Conservation (phyloP, 64 coral and sea anemone species). For the Actinia equina region DNA sequence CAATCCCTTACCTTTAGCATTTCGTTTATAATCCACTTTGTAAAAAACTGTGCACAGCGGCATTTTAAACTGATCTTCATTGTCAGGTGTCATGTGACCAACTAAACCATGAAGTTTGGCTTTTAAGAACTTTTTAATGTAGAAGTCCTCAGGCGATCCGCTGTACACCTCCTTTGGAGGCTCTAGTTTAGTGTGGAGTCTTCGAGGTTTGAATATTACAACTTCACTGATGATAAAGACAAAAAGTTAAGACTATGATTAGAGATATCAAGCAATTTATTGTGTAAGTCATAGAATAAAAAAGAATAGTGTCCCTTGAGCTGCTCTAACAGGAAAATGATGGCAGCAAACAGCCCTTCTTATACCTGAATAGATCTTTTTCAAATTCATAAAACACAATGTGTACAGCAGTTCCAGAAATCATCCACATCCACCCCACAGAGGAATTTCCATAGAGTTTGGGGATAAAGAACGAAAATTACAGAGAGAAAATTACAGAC, state of each 20-base stretch:
- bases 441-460: too few relatives aligned
- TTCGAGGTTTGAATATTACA: slow-evolving; percentile 71
- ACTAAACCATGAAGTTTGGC: slow-evolving; percentile 72
- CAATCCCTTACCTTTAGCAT: slow-evolving; percentile 69
- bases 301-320: not conserved
- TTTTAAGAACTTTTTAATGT: slow-evolving; percentile 84
- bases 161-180: slow-evolving; percentile 43
- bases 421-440: too few relatives aligned
- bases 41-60: slow-evolving; percentile 80
- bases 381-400: too few relatives aligned
- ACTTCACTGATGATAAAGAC: slow-evolving; percentile 46
- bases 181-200: slow-evolving; percentile 79
- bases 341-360: not conserved
- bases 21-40: slow-evolving; percentile 75
- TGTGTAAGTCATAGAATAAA: too few relatives aligned
- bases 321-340: too few relatives aligned
- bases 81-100: slow-evolving; percentile 79
- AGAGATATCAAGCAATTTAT: too few relatives aligned
- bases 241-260: not conserved
- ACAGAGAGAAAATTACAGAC: too few relatives aligned
- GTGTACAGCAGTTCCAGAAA: too few relatives aligned
- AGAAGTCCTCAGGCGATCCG: slow-evolving; percentile 56
- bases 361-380: too few relatives aligned
- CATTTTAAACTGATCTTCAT: slow-evolving; percentile 79
- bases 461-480: too few relatives aligned